Conservation (phyloP, 1,140 invertebrate genomes). For the Myzus persicae region DNA sequence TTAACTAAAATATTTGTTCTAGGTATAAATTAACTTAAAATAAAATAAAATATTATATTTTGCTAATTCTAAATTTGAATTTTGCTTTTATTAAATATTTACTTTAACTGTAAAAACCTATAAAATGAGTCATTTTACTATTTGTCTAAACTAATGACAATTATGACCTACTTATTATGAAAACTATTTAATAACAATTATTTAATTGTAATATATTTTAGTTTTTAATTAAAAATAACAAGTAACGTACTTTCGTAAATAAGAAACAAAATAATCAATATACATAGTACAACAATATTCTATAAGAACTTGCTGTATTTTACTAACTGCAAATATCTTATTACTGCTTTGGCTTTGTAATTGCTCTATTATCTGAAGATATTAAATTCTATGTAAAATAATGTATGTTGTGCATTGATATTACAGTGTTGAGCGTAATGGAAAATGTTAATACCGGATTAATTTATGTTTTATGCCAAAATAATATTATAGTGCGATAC, state of each 20-base stretch:
- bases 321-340: background rate
- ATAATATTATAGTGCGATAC: background rate
- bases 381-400: background rate
- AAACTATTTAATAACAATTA: background rate
- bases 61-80: background rate
- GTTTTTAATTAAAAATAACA: background rate
- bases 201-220: background rate
- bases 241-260: background rate
- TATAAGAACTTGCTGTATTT: background rate
- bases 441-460: constrained; percentile 4
- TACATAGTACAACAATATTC: background rate
- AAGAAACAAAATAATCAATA: background rate
- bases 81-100: background rate
- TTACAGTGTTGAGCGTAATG: background rate
- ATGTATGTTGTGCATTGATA: background rate
- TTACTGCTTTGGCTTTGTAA: background rate
- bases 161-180: background rate
- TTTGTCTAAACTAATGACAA: background rate
- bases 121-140: background rate
- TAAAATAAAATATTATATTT: background rate
- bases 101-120: background rate
- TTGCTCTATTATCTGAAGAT: background rate
- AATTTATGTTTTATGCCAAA: background rate
- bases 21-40: background rate
- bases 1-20: background rate